Base-by-base conservation (phyloP, 2,113 vertebrate genomes). In the Tricholaema leucomelas region DNA sequence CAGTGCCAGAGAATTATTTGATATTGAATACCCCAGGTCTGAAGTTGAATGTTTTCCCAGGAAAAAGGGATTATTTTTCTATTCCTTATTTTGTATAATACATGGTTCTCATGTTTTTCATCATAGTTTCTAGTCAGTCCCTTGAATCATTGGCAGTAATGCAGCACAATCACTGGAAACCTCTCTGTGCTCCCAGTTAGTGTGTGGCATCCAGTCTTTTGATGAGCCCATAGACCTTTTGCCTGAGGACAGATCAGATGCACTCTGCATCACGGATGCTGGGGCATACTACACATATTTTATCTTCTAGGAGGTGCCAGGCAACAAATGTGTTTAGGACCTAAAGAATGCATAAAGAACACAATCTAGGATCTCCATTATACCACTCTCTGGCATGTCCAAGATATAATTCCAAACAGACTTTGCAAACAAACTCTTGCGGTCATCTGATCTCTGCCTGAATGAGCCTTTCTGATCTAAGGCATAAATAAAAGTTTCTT, bases 1-100 rank as follows among this genome's bases (percentile, higher is more conserved):
- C 5, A 80, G 31, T 48, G 67, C 81, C 50, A 72, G 81, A 44
- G 42, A 82, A 56, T 58, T 73, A 77, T 42, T 66, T 74, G 67
- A 76, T 81, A 79, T 1, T 18, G 81, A 85, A 64, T 40, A 64
- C 60, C 80, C 46, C 56, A 76, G 64, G 36, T 82, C 42, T 71
- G 79, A 82, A 91, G 72, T 0, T 64, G 52, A 92, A 80, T 44
- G 60, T 59, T 88, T 92, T 88, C 75, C 78, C 87, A 92, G 56
- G 21, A 64, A 90, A 91, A 90, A 88, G 20, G 25, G 40, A 72
- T 65, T 85, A 36, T 70, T 93, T 61, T 84, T 71, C 65, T 96
- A 81, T 87, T 80, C 80, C 83, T 91, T 90, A 60, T 95, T 94
- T 93, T 88, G 52, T 87, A 89, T 93, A 91, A 94, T 91, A 77